Conservation (phyloP, 1,140 invertebrate genomes). For the Catajapyx aquilonaris region DNA sequence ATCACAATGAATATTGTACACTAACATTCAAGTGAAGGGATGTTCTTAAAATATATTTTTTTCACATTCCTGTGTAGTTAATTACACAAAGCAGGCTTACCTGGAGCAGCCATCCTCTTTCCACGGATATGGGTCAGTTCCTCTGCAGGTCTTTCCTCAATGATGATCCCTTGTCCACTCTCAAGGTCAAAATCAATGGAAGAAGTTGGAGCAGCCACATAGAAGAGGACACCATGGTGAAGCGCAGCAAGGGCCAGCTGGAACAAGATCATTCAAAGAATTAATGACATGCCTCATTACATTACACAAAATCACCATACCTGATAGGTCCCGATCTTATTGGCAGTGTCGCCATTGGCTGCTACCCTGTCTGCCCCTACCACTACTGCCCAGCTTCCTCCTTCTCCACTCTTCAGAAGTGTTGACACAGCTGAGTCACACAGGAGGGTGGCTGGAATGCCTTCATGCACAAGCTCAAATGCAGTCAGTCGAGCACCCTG, state of each 20-base stretch:
- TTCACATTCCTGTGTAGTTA: too few species aligned
- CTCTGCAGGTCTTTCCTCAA: constrained; percentile 73
- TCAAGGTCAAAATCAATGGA: constrained; percentile 67
- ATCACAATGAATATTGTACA: not conserved
- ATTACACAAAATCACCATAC: constrained; percentile 23
- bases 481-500: constrained; percentile 90
- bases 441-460: constrained; percentile 78
- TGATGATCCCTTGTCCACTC: constrained; percentile 69
- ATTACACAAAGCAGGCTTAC: too few species aligned
- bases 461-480: constrained; percentile 83
- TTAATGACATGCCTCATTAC: not conserved
- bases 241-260: constrained; percentile 79
- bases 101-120: constrained; percentile 60
- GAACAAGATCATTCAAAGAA: constrained; percentile 7
- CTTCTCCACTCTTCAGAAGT: constrained; percentile 58
- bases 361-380: constrained; percentile 82
- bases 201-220: constrained; percentile 79
- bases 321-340: constrained; percentile 98
- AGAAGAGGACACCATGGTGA: constrained; percentile 83
- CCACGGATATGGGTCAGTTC: constrained; percentile 81
- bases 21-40: too few species aligned
- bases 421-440: constrained; percentile 89
- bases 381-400: constrained; percentile 41
- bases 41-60: too few species aligned
- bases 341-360: constrained; percentile 93